These are phyloP conservation scores for Climacteris rufus DNA, from an alignment of 2,113 vertebrate species.

Conservation along the genomic window DNA sequence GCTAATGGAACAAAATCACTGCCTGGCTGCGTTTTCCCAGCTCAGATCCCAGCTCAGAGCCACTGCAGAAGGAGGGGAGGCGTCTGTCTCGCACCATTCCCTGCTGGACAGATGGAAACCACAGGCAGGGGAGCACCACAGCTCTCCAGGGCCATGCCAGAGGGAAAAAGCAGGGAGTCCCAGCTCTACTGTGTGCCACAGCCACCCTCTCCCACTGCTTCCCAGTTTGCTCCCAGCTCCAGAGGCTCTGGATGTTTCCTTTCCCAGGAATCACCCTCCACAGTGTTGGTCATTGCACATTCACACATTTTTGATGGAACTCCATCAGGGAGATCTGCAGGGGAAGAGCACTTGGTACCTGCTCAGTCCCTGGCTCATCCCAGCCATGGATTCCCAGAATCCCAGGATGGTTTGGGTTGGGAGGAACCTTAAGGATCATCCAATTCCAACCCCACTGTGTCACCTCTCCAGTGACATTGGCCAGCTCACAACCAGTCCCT, in stretches of 20 bases:
- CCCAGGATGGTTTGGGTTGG: neutral
- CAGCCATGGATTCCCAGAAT: neutral
- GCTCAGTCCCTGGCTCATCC: neutral
- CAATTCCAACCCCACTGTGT: neutral
- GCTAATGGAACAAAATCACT: neutral
- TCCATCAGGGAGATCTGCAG: no score
- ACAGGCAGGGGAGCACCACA: fast-evolving
- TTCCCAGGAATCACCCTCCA: neutral
- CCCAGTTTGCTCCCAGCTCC: neutral
- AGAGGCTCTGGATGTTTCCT: fast-evolving
- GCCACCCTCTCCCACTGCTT: neutral
- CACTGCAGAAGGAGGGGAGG: neutral
- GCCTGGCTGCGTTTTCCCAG: neutral
- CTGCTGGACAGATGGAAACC: neutral
- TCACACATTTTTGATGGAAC: no score
- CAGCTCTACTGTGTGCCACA: neutral
- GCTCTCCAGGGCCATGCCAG: fast-evolving
- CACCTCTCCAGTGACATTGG: neutral
- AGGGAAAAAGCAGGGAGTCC: fast-evolving
- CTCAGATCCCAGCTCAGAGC: neutral
- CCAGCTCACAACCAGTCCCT: neutral
- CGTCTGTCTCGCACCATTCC: neutral
- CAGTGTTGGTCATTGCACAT: fast-evolving
- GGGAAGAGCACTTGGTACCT: fast-evolving
- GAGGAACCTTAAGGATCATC: neutral